Conservation (phyloP, 2,888 invertebrate species). For the Brachyptera risi region DNA sequence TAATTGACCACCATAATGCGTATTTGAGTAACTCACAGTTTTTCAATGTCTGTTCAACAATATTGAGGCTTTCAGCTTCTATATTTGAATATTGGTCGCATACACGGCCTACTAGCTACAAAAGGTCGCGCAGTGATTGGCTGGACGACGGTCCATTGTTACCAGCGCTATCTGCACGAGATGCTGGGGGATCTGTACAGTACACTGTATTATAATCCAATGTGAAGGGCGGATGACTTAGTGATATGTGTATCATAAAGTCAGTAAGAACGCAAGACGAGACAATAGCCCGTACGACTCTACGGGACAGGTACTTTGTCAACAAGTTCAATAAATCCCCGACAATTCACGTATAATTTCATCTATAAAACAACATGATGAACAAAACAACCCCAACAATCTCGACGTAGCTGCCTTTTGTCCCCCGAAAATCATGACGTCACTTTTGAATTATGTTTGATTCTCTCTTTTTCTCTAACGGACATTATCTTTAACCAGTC, state of each 20-base stretch:
- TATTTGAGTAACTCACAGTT: too few relatives aligned
- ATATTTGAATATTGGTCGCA: too few relatives aligned
- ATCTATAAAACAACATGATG: conserved; percentile 27
- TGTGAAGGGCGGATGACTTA: conserved; percentile 18
- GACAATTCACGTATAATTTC: conserved; percentile 11
- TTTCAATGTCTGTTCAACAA: too few relatives aligned
- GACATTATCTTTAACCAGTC: conserved; percentile 29
- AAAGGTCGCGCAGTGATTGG: too few relatives aligned
- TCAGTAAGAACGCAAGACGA: conserved; percentile 25
- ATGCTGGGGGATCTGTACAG: too few relatives aligned
- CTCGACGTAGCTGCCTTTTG: conserved; percentile 29
- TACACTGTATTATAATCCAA: too few relatives aligned
- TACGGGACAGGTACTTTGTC: conserved; percentile 31
- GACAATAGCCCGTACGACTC: conserved; percentile 24
- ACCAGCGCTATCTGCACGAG: too few relatives aligned
- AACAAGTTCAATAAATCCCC: conserved; percentile 31
- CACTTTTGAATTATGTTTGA: conserved; percentile 31
- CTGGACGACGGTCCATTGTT: too few relatives aligned
- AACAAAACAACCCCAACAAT: conserved; percentile 29
- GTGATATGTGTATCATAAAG: conserved; percentile 14
- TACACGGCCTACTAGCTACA: too few relatives aligned
- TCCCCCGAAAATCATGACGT: conserved; percentile 27
- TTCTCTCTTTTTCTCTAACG: conserved; percentile 22
- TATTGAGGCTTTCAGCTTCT: too few relatives aligned
- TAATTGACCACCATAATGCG: too few relatives aligned